Evolutionary conservation across 2,797 vertebrate genomes (phyloP).

Genomic region (Sebastes iracundus): DNA sequence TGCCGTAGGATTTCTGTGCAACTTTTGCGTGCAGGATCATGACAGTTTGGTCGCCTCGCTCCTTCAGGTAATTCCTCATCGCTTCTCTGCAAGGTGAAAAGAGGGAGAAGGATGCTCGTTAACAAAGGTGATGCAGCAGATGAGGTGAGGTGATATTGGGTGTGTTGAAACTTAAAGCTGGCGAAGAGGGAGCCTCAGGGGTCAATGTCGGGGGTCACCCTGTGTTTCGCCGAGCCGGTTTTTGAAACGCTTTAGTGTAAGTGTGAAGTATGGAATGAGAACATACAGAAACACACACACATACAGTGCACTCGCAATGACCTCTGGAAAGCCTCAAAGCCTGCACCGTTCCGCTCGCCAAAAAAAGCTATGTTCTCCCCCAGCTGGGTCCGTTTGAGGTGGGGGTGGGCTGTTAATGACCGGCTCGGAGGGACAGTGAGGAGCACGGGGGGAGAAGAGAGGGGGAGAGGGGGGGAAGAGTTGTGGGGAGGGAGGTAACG

Average conservation of each 20-base stretch:
- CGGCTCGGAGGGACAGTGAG: conserved; percentile 53
- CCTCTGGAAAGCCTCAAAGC: conserved; percentile 49
- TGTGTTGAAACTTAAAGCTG: not conserved
- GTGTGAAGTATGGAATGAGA: conserved; percentile 25
- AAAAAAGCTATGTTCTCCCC: conserved; percentile 52
- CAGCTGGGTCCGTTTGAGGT: conserved; percentile 59
- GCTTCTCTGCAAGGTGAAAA: conserved; percentile 88
- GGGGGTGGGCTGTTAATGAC: conserved; percentile 45
- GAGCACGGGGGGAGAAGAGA: conserved; percentile 1
- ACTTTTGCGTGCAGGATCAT: conserved; percentile 99
- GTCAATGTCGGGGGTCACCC: not conserved
- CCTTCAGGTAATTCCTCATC: conserved; percentile 98
- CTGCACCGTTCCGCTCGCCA: conserved; percentile 26
- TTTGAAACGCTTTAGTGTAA: conserved; percentile 40
- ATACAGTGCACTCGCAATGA: conserved; percentile 31
- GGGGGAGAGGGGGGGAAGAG: not conserved
- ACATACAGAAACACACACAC: conserved; percentile 29
- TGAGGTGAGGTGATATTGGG: conserved; percentile 7
- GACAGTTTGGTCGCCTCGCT: conserved; percentile 98
- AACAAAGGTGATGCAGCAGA: not conserved
- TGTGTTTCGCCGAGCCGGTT: not conserved
- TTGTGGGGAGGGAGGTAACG: not conserved
- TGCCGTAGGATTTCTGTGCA: conserved; percentile 98
- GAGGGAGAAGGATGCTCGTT: not conserved
- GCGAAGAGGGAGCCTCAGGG: not conserved